Base-by-base conservation (phyloP, 1,140 invertebrate species). In the Eufriesea mexicana region DNA sequence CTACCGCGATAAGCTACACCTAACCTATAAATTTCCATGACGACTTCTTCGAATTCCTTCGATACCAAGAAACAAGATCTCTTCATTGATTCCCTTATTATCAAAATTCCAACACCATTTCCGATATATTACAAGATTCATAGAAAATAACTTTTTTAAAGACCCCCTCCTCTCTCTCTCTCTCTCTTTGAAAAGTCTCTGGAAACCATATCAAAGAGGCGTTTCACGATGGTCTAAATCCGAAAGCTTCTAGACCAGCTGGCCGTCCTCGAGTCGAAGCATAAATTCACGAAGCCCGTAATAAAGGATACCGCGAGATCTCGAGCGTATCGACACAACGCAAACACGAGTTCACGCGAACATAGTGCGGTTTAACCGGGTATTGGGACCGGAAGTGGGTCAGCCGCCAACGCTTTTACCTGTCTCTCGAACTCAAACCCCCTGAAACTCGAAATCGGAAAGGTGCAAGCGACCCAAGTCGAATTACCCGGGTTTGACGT, bases 251-350 rank as follows among this genome's bases (percentile, higher is more conserved):
- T n/a, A 9, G 18, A 54, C 28, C 45, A 49, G 18, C 25, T 23
- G 20, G 10, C 66, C 18, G 18, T 67, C 28, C 78, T 25, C 20
- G 35, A 35, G 23, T 49, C 57, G 35, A 10, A 45, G 71, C 49
- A 57, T 75, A 76, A 67, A 81, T 75, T 47, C 72, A 74, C 42
- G 10, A 47, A 18, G 55, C 16, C 47, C 28, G n/a, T 45, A 55
- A 66, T 47, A 81, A 62, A 55, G 62, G 79, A 45, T 28, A 64
- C 25, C 25, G 67, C 67, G 47, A 62, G 68, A 79, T 79, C 57
- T 51, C 28, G 68, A 62, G 47, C n/a, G 20, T 35, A 62, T 25
- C 59, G 70, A 64, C 79, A 54, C 1, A 35, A 76, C 55, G 35
- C 45, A 51, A 54, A 76, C 55, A 28, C 45, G 64, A 18, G 54